phyloP scores from a whole-genome alignment of 2,113 vertebrate genomes.

The Proteles cristata region DNA sequence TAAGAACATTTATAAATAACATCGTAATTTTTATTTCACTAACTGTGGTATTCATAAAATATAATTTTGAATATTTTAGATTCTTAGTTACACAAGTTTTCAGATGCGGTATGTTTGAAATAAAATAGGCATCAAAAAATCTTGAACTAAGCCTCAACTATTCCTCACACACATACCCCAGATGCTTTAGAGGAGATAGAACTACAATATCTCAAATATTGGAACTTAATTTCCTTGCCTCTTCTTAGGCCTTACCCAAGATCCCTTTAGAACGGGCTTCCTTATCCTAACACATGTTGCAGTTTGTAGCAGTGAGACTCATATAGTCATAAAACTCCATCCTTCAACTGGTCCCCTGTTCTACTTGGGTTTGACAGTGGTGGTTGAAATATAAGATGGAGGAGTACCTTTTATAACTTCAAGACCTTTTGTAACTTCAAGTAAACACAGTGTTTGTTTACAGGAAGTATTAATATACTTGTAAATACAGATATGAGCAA shows the following conservation, averaged over 20 bases:
- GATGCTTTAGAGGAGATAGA: neutral
- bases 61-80: neutral
- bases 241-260: neutral
- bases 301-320: neutral
- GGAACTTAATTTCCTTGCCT: neutral
- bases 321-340: neutral
- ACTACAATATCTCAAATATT: neutral
- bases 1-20: conserved; percentile 66
- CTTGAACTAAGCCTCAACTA: neutral
- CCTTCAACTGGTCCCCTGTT: neutral
- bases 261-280: neutral
- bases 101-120: neutral
- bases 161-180: neutral
- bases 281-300: neutral
- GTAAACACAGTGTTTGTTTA: neutral
- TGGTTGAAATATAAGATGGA: neutral
- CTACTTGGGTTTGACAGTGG: neutral
- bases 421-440: neutral
- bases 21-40: neutral
- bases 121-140: neutral
- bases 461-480: neutral
- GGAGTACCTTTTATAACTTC: neutral
- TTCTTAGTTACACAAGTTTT: neutral
- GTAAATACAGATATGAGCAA: neutral
- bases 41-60: neutral